Evolutionary conservation across 2,113 vertebrate species (phyloP).

Genomic region (Pelecanoides urinatrix): DNA sequence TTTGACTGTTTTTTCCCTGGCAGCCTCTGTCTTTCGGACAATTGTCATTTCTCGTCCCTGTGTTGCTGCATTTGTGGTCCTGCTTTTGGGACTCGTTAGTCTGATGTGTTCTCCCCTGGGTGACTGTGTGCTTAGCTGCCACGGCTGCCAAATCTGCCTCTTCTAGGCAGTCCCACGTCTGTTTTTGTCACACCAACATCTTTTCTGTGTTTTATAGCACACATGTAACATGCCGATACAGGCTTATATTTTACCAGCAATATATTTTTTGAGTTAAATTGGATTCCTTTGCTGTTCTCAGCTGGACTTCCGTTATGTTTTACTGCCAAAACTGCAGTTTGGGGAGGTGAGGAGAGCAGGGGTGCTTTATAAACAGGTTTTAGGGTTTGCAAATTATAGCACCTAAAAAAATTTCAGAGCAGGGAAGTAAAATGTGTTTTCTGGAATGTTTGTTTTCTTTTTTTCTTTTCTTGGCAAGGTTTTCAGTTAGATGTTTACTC

Average conservation of each 20-base stretch:
- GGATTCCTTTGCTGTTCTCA: neutral
- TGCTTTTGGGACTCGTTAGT: neutral
- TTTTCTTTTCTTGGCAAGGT: neutral
- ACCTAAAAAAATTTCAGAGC: neutral
- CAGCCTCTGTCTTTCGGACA: neutral
- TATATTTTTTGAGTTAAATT: neutral
- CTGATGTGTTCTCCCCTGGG: neutral
- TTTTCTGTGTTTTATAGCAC: too few species aligned
- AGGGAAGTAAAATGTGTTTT: neutral
- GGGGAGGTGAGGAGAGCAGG: neutral
- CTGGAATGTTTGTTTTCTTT: neutral
- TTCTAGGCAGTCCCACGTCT: neutral
- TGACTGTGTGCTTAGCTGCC: neutral
- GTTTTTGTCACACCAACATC: neutral
- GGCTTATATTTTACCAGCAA: neutral
- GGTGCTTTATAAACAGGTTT: neutral
- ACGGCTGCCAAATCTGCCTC: neutral
- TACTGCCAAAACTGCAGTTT: neutral
- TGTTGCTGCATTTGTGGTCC: neutral
- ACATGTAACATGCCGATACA: accelerated
- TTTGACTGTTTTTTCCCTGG: too few species aligned
- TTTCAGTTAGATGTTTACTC: neutral
- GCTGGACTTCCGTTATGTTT: neutral
- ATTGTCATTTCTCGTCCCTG: neutral
- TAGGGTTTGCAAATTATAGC: neutral